Evolutionary conservation across 2,113 vertebrate species (phyloP), one percentile per base, ranked within the genome.

Genomic region (Leptocoma aspasia): DNA sequence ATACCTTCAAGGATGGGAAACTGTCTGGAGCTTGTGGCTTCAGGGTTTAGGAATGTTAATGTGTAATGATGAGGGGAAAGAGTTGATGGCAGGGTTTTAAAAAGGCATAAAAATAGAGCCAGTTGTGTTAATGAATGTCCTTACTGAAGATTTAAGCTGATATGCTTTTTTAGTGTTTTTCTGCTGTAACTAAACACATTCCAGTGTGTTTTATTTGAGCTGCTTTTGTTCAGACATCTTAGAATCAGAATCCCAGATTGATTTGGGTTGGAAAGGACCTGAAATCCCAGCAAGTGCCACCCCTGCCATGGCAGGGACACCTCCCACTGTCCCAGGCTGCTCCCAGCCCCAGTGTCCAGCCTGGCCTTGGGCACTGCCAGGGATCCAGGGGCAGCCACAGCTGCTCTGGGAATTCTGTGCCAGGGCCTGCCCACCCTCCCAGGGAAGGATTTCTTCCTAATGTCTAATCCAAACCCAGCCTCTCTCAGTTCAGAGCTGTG

Each of bases 251-350:
- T 47, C 11, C 21, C n/a, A 35, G 30, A 18, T 2, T 27, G 24
- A 7, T 69, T 61, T 31, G 37, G 23, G 12, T 24, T 28, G 30
- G 21, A 35, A 12, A 3, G 14, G 16, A 31, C 1, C 5, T 8
- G 1, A n/a, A 54, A 68, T 0, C 2, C 0, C 47, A 6, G 0
- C 39, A 28, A 23, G 11, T 18, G 5, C 47, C 14, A 3, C 4
- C 37, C 75, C 59, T 3, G 31, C 60, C 61, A 30, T 15, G 68
- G 20, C 69, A 82, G 86, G 69, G 69, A 35, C 86, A 26, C n/a
- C 45, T 89, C 0, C 39, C n/a, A 5, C 24, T 53, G 5, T 7
- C 24, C 61, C 60, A 52, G 60, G 9, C 1, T 24, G 39, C 27
- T 65, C 77, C 86, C 57, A 10, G 4, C 14, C 66, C 66, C 47